Evolutionary conservation across 2,888 invertebrate genomes (phyloP).

Genomic region (Yponomeuta plumbellus): DNA sequence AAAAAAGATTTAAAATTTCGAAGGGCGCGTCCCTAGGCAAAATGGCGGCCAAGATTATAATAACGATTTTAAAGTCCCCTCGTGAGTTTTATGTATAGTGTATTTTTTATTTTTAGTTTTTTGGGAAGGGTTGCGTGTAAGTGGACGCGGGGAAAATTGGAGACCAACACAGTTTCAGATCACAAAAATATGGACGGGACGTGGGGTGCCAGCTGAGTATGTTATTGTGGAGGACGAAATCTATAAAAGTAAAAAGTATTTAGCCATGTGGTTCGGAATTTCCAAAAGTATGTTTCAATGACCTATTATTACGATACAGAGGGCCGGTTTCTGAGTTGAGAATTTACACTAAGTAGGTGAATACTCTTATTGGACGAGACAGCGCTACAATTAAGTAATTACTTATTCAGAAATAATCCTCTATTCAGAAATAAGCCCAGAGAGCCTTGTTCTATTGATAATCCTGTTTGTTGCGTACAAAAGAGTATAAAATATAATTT

Average conservation of each 20-base stretch:
- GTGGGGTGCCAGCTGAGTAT: not conserved
- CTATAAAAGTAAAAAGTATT: not conserved
- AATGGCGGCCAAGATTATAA: slow-evolving; percentile 76
- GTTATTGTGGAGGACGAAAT: not conserved
- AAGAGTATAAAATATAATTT: too few relatives aligned
- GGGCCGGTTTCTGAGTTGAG: too few relatives aligned
- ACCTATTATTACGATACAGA: too few relatives aligned
- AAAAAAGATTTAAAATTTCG: slow-evolving; percentile 69
- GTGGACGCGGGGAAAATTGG: slow-evolving; percentile 70
- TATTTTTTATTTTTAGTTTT: slow-evolving; percentile 47
- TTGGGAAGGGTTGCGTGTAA: slow-evolving; percentile 61
- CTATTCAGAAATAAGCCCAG: too few relatives aligned
- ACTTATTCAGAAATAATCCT: too few relatives aligned
- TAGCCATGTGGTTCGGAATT: not conserved
- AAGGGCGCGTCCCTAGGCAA: slow-evolving; percentile 71
- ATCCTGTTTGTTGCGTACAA: too few relatives aligned
- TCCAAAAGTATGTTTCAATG: not conserved
- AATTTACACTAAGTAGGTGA: too few relatives aligned
- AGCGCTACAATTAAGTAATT: too few relatives aligned
- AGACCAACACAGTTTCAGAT: slow-evolving; percentile 60
- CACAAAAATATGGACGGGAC: slow-evolving; percentile 48
- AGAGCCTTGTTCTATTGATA: too few relatives aligned
- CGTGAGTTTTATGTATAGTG: slow-evolving; percentile 24
- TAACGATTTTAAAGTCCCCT: slow-evolving; percentile 75
- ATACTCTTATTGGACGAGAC: too few relatives aligned